A percentile compares a stretch with the other conserved stretches of the same genome.
These are phyloP conservation scores for Stenopsyche tienmushanensis DNA, from an alignment of 1,140 invertebrate species.

Conservation along the genomic window DNA sequence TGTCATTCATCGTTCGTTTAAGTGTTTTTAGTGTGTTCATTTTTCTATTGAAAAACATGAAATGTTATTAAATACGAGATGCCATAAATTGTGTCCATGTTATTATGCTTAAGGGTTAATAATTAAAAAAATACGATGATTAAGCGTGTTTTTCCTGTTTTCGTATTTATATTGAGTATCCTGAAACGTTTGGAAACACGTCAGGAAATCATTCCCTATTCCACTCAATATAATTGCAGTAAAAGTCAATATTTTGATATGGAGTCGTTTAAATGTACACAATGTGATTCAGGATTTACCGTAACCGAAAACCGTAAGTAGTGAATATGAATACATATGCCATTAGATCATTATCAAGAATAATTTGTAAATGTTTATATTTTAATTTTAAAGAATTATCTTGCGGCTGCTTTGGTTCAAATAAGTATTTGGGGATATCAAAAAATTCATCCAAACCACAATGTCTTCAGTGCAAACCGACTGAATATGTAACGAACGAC, in stretches of 20 bases:
- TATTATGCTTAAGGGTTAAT: no score
- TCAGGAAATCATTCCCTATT: conserved; percentile 28
- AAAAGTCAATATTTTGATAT: conserved; percentile 34
- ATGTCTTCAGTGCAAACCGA: conserved; percentile 35
- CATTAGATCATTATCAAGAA: no score
- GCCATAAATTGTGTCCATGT: no score
- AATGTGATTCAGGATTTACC: conserved; percentile 26
- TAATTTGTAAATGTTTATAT: no score
- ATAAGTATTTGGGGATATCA: conserved; percentile 16
- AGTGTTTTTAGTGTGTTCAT: no score
- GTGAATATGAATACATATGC: no score
- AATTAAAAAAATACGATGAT: no score
- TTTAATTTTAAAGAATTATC: no score
- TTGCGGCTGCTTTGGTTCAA: conserved; percentile 24
- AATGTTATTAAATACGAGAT: no score
- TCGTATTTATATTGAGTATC: not conserved
- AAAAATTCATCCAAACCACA: conserved; percentile 10
- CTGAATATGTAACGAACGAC: conserved; percentile 31
- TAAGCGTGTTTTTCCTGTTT: no score
- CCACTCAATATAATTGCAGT: conserved; percentile 31
- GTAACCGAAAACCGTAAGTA: conserved; percentile 31
- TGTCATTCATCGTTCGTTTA: no score
- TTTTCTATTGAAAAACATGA: no score
- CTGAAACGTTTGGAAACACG: not conserved
- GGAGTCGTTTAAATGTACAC: conserved; percentile 27